Conservation (phyloP, 2,888 invertebrate genomes). For the Harpalus rufipes region DNA sequence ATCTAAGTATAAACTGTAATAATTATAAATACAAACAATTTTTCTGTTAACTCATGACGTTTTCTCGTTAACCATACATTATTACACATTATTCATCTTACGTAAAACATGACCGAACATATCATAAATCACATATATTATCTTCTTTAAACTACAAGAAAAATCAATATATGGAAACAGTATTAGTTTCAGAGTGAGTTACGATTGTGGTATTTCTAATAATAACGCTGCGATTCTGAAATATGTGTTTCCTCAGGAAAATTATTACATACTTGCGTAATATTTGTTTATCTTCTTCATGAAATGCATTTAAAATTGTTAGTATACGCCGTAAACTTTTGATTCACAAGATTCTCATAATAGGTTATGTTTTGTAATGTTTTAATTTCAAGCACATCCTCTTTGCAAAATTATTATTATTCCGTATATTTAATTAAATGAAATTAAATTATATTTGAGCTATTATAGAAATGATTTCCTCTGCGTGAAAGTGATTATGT, state of each 20-base stretch:
- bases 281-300: not conserved
- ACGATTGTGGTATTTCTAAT: constrained; percentile 36
- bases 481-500: not conserved
- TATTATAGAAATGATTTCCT: constrained; percentile 11
- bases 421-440: not conserved
- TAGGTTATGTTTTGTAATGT: constrained; percentile 10
- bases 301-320: constrained; percentile 28
- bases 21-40: not conserved
- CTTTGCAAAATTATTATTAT: not conserved
- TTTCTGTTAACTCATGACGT: not conserved
- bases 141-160: not conserved
- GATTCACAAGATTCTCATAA: constrained; percentile 23
- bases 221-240: constrained; percentile 9
- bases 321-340: constrained; percentile 5
- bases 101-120: not conserved
- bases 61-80: not conserved
- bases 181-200: not conserved
- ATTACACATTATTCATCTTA: not conserved
- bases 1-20: not conserved
- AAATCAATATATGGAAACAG: constrained; percentile 8
- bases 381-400: constrained; percentile 17
- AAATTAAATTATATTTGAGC: constrained; percentile 16
- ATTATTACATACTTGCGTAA: constrained; percentile 27
- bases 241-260: constrained; percentile 14
- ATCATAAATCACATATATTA: constrained; percentile 19